These are phyloP conservation scores for Chymomyza caudatula DNA, from an alignment of 2,888 invertebrate genomes.

Conservation along the genomic window DNA sequence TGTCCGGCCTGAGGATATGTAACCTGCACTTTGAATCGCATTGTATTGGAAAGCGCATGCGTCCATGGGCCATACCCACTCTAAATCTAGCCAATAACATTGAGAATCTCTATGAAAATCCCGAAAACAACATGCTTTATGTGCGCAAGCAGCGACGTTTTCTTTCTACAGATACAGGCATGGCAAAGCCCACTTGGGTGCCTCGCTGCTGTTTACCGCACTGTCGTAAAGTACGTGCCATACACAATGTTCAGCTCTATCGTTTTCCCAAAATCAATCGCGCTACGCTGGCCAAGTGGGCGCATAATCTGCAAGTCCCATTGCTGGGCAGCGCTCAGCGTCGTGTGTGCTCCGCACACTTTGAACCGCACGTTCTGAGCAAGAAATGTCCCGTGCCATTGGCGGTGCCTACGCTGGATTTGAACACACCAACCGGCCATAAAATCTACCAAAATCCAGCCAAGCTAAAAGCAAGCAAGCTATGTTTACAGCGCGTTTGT, in stretches of 20 bases:
- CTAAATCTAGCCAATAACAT: conserved; percentile 66
- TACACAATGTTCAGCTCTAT: conserved; percentile 69
- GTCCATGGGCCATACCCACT: conserved; percentile 73
- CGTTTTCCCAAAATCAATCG: conserved; percentile 72
- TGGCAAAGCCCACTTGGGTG: conserved; percentile 64
- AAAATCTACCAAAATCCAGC: conserved; percentile 75
- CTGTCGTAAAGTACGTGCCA: conserved; percentile 68
- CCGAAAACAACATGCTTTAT: conserved; percentile 58
- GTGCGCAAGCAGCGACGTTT: conserved; percentile 38
- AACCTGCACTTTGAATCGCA: conserved; percentile 72
- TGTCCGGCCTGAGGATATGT: conserved; percentile 60
- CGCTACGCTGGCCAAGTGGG: conserved; percentile 71
- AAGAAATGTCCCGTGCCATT: conserved; percentile 72
- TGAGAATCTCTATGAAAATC: conserved; percentile 71
- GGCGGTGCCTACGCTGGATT: conserved; percentile 69
- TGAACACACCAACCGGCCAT: conserved; percentile 67
- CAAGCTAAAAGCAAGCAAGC: conserved; percentile 63
- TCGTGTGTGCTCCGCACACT: conserved; percentile 68
- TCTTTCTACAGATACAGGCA: background rate
- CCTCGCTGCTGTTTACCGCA: conserved; percentile 73
- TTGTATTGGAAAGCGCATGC: conserved; percentile 73
- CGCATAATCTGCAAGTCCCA: conserved; percentile 72
- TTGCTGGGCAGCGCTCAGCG: conserved; percentile 68
- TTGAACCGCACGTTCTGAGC: conserved; percentile 71
- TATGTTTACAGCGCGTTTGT: conserved; percentile 66